Percentiles rank a stretch among this genome's conserved stretches.
Conservation (phyloP, 1,140 invertebrate genomes). For the Elymnias hypermnestra region DNA sequence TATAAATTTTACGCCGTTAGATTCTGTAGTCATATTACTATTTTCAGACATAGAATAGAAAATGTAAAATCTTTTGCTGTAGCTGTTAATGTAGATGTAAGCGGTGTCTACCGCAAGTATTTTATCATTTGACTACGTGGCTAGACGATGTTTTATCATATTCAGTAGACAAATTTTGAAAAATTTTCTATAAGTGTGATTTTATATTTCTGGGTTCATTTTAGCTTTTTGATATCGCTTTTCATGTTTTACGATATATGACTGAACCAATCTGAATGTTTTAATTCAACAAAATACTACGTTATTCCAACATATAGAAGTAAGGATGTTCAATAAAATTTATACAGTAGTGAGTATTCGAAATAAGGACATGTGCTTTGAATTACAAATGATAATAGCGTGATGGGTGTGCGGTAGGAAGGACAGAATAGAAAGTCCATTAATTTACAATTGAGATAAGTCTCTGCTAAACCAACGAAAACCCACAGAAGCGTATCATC, state of each 20-base stretch:
- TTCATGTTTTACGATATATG: conserved; percentile 60
- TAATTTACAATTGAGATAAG: conserved; percentile 75
- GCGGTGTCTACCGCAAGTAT: conserved; percentile 41
- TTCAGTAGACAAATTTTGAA: conserved; percentile 29
- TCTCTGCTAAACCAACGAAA: conserved; percentile 53
- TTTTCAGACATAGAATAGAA: conserved; percentile 49
- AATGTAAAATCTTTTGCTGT: conserved; percentile 28
- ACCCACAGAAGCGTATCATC: conserved; percentile 62
- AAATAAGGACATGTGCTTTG: conserved; percentile 47
- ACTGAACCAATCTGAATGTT: conserved; percentile 51
- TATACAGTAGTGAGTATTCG: conserved; percentile 37
- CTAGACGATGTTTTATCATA: conserved; percentile 42
- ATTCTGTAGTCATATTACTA: conserved; percentile 33
- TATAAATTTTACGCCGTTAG: conserved; percentile 33
- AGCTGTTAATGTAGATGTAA: conserved; percentile 50
- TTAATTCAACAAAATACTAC: too few relatives aligned
- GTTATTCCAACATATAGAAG: too few relatives aligned
- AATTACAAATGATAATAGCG: conserved; percentile 45
- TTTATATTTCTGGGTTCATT: conserved; percentile 49
- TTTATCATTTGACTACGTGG: conserved; percentile 48
- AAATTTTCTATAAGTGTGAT: conserved; percentile 47
- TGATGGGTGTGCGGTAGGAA: conserved; percentile 32
- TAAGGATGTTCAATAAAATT: conserved; percentile 21
- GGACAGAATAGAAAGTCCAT: conserved; percentile 43
- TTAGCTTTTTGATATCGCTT: conserved; percentile 65